phyloP scores from a whole-genome alignment of 2,888 invertebrate species.

The Ophion obscuratus region DNA sequence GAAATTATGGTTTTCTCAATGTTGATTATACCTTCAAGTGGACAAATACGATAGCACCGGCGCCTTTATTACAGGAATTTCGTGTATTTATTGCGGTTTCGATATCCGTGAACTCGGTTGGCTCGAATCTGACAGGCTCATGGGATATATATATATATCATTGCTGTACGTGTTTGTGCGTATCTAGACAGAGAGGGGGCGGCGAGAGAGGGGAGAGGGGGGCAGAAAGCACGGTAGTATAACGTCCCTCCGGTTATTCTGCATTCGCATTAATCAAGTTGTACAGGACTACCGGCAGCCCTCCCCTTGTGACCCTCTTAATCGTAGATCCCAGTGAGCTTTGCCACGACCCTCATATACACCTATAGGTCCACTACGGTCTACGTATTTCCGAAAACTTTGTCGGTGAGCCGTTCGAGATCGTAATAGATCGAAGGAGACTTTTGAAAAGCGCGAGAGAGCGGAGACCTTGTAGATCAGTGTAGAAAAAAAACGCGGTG shows the following conservation, averaged over 20 bases:
- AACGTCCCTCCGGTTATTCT: slow-evolving; percentile 52
- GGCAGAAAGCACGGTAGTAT: not conserved
- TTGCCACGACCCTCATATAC: slow-evolving; percentile 13
- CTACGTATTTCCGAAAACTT: slow-evolving; percentile 56
- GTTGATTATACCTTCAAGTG: slow-evolving; percentile 2
- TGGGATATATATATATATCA: slow-evolving; percentile 10
- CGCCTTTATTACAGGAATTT: not conserved
- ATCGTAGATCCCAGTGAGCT: slow-evolving; percentile 41
- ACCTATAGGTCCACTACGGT: slow-evolving; percentile 9
- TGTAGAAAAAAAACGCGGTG: not conserved
- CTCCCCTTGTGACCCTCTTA: slow-evolving; percentile 22
- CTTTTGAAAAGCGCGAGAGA: slow-evolving; percentile 22
- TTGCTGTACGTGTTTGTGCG: not conserved
- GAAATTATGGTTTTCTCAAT: not conserved
- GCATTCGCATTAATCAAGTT: slow-evolving; percentile 65
- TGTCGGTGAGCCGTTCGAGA: slow-evolving; percentile 25
- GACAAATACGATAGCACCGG: slow-evolving; percentile 31
- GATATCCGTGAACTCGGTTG: slow-evolving; percentile 43
- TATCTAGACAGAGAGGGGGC: not conserved
- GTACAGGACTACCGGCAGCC: slow-evolving; percentile 44
- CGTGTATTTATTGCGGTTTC: slow-evolving; percentile 51
- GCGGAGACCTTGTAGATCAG: not conserved
- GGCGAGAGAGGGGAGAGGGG: not conserved
- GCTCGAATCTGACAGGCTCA: slow-evolving; percentile 34
- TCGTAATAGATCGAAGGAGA: slow-evolving; percentile 49